phyloP scores from a whole-genome alignment of 2,888 invertebrate genomes.

The Chaitophorus viminalis region DNA sequence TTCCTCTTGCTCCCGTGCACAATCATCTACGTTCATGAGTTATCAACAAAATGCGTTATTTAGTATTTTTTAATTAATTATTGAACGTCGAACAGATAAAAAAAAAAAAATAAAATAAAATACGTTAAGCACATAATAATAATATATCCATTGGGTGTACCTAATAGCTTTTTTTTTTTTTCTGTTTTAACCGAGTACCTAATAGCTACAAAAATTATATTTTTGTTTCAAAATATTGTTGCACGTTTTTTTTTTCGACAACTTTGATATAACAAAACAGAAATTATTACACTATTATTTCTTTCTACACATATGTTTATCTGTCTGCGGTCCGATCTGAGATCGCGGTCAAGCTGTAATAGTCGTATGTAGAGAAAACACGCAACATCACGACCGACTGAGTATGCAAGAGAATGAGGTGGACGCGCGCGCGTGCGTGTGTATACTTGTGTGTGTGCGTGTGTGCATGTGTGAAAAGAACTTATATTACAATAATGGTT shows the following conservation, averaged over 20 bases:
- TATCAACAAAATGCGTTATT: not conserved
- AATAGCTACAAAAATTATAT: not conserved
- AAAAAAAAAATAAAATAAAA: too few species aligned
- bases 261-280: not conserved
- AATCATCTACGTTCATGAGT: not conserved
- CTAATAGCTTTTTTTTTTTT: too few species aligned
- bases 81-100: not conserved
- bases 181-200: too few species aligned
- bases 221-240: not conserved
- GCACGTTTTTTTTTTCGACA: not conserved
- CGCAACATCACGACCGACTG: not conserved
- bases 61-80: not conserved
- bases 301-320: not conserved
- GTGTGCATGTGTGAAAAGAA: constrained; percentile 6
- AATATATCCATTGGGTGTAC: too few species aligned
- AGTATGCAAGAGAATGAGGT: not conserved
- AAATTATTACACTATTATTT: not conserved
- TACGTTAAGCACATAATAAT: too few species aligned
- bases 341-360: not conserved
- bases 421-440: not conserved
- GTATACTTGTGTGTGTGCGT: not conserved
- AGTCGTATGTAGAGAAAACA: not conserved
- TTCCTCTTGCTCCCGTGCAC: not conserved
- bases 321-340: not conserved
- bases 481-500: constrained; percentile 26